A percentile compares a stretch with the other conserved stretches of the same genome.
phyloP scores from a whole-genome alignment of 2,888 invertebrate species.

The Andrena dorsata region DNA sequence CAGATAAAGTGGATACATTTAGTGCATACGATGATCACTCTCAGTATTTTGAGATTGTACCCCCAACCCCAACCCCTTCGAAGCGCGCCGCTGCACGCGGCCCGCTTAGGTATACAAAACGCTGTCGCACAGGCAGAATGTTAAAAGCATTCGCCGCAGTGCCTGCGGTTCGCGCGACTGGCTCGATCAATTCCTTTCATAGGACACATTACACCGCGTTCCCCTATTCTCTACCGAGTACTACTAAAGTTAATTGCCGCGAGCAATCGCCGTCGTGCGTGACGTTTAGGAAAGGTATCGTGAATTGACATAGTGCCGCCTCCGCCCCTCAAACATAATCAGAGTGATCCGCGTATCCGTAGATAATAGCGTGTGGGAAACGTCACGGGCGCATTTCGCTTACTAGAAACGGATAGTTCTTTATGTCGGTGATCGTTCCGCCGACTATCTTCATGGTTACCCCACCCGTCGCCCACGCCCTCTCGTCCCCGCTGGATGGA shows the following conservation, averaged over 20 bases:
- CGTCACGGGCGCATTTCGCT: slow-evolving; percentile 62
- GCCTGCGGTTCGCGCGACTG: not conserved
- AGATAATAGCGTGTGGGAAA: slow-evolving; percentile 31
- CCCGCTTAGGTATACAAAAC: not conserved
- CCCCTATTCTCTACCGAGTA: slow-evolving; percentile 5
- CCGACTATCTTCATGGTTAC: slow-evolving; percentile 73
- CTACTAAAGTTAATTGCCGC: slow-evolving; percentile 25
- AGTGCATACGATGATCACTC: slow-evolving; percentile 38
- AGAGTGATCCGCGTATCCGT: slow-evolving; percentile 43
- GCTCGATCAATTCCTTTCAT: slow-evolving; percentile 53
- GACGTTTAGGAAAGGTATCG: slow-evolving; percentile 34
- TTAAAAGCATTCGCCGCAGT: not conserved
- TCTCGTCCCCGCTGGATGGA: slow-evolving; percentile 6
- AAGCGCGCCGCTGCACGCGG: not conserved
- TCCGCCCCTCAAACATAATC: slow-evolving; percentile 22
- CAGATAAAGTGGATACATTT: slow-evolving; percentile 19
- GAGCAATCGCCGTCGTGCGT: not conserved
- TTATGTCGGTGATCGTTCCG: slow-evolving; percentile 71
- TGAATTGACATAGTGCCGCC: slow-evolving; percentile 40
- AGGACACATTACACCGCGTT: slow-evolving; percentile 29
- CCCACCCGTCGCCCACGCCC: not conserved
- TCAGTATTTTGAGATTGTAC: slow-evolving; percentile 32
- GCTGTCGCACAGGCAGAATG: not conserved
- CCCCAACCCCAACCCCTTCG: not conserved
- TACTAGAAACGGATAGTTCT: slow-evolving; percentile 76